Evolutionary conservation across 2,888 invertebrate species (phyloP), one percentile per base, ranked within the genome.

Genomic region (Thelaira solivaga): DNA sequence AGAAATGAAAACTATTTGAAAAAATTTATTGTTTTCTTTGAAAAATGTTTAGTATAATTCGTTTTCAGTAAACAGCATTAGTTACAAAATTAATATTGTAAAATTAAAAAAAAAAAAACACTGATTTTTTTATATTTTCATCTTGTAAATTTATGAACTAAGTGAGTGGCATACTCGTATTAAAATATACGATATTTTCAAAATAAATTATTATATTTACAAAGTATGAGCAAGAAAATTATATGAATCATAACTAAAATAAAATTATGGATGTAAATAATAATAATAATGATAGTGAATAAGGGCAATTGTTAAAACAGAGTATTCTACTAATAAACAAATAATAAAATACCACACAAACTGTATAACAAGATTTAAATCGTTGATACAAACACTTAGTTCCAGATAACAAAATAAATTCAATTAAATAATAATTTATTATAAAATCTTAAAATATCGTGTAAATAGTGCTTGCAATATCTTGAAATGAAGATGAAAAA

Each of bases 221-320:
- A 36, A 64, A 29, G 29, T 47, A 45, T 22, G 26, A 47, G 13
- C 20, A 72, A 72, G 72, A 64, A 64, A 64, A 16, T 55, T 55
- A 5, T 20, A 64, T 72, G 72, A 72, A 39, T 72, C 72, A 72
- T 57, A 55, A 57, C 36, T 13, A 39, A 34, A 39, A 39, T 39
- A 64, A 47, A 11, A 55, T 26, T 7, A 29, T 47, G 13, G 53
- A 45, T 55, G 39, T 26, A 62, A n/a, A n/a, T n/a, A n/a, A n/a
- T n/a, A n/a, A n/a, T n/a, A n/a, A n/a, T n/a, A n/a, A n/a, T n/a
- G n/a, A n/a, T n/a, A n/a, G n/a, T n/a, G n/a, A n/a, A 64, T 65
- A 41, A 47, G 55, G 29, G 64, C 53, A 43, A 18, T 68, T 73
- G 31, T 61, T 53, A 34, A 11, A 41, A 41, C 47, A 64, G 22